A percentile compares a stretch with the other conserved stretches of the same genome.
These are phyloP conservation scores for Sylvilagus floridanus DNA, from an alignment of 2,797 vertebrate genomes.

Conservation along the genomic window DNA sequence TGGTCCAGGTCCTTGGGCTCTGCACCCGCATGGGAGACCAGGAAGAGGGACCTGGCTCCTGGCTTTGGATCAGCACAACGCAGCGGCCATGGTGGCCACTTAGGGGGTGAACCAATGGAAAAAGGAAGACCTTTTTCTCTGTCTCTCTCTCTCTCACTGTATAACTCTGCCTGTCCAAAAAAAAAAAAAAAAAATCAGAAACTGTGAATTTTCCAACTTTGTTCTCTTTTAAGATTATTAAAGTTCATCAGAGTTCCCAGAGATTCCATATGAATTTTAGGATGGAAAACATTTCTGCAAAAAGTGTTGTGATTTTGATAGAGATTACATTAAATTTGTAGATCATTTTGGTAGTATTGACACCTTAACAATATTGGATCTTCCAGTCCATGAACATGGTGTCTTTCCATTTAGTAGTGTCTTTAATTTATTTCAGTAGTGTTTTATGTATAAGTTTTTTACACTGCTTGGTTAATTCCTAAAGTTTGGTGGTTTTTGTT, in stretches of 20 bases:
- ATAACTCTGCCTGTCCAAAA: no score
- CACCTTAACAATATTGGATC: neutral
- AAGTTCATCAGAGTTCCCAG: neutral
- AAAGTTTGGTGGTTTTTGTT: neutral
- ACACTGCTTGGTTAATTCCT: neutral
- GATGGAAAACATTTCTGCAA: neutral
- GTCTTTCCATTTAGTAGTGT: neutral
- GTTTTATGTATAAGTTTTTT: neutral
- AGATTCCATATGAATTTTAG: conserved; percentile 6
- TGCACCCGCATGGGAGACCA: no score
- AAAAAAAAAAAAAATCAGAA: no score
- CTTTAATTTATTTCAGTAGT: neutral
- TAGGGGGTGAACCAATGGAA: no score
- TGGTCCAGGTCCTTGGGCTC: no score
- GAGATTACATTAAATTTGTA: neutral
- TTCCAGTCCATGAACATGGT: neutral
- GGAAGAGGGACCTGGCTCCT: no score
- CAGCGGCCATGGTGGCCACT: no score
- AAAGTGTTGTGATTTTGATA: neutral
- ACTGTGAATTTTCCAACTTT: no score
- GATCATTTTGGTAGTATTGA: neutral
- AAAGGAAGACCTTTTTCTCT: no score
- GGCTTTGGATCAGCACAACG: no score
- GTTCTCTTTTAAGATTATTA: no score
- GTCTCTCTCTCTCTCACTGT: no score